Conservation (phyloP, 2,113 vertebrate species). For the Lagopus muta region DNA sequence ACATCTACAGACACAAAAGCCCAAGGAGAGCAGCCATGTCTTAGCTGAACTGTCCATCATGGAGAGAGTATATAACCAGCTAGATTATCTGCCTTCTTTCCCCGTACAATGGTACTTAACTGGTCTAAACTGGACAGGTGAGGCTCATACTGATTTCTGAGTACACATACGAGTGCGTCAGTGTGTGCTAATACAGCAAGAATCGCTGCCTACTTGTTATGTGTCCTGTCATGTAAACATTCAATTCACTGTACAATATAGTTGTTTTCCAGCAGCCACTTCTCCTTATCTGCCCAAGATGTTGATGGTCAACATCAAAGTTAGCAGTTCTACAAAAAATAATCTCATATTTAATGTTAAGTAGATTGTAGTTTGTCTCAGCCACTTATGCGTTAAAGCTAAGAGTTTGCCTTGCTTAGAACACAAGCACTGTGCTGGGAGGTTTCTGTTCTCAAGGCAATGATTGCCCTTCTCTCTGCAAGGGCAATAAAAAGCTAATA, state of each 20-base stretch:
- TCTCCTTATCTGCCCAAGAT: background rate
- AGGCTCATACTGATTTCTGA: background rate
- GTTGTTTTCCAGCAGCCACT: background rate
- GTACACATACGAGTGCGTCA: background rate
- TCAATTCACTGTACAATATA: background rate
- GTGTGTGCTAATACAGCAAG: background rate
- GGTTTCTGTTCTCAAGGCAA: background rate
- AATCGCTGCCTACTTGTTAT: background rate
- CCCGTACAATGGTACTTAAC: background rate
- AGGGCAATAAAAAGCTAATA: background rate
- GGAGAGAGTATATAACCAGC: background rate
- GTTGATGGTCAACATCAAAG: background rate
- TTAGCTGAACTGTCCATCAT: background rate
- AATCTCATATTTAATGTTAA: background rate
- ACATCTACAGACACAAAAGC: background rate
- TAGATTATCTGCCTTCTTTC: background rate
- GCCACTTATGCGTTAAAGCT: background rate
- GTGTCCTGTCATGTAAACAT: background rate
- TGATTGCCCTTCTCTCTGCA: background rate
- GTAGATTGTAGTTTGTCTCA: background rate
- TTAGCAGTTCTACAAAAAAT: background rate
- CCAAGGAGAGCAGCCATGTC: background rate
- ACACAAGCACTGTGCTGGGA: background rate
- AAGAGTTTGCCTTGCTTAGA: background rate
- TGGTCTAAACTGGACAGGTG: background rate